phyloP scores from a whole-genome alignment of 2,113 vertebrate genomes.

The Mirza zaza region DNA sequence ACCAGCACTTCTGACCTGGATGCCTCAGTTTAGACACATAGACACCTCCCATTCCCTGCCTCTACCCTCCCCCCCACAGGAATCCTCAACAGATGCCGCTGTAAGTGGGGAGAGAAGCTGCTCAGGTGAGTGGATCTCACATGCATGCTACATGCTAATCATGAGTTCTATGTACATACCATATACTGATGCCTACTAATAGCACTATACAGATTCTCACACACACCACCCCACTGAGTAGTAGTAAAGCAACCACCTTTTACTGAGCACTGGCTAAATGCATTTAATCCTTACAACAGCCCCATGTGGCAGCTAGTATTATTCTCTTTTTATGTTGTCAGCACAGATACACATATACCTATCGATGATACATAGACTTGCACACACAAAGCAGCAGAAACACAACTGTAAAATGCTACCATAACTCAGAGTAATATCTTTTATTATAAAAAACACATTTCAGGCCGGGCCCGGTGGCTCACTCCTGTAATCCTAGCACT shows the following conservation, averaged over 20 bases:
- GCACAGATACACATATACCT: background rate
- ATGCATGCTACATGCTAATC: background rate
- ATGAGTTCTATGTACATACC: background rate
- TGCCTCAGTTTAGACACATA: slow-evolving; percentile 13
- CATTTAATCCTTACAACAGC: background rate
- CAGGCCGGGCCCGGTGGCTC: background rate
- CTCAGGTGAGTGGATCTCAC: slow-evolving; percentile 78
- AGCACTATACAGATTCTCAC: background rate
- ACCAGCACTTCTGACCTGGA: background rate
- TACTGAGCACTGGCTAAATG: background rate
- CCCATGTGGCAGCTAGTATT: background rate
- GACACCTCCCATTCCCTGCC: background rate
- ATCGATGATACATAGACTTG: background rate
- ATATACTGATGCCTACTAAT: background rate
- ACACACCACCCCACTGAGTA: background rate
- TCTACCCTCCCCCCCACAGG: slow-evolving; percentile 69
- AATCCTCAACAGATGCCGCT: slow-evolving; percentile 88
- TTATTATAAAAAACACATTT: slow-evolving; percentile 18
- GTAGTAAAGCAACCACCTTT: background rate
- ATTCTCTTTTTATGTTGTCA: slow-evolving; percentile 7
- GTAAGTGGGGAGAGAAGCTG: slow-evolving; percentile 86
- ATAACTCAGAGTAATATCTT: background rate
- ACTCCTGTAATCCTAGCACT: too few relatives aligned
- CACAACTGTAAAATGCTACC: background rate
- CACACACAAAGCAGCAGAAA: background rate